These are phyloP conservation scores for Gavia stellata DNA, from an alignment of 2,113 vertebrate species.

Conservation along the genomic window DNA sequence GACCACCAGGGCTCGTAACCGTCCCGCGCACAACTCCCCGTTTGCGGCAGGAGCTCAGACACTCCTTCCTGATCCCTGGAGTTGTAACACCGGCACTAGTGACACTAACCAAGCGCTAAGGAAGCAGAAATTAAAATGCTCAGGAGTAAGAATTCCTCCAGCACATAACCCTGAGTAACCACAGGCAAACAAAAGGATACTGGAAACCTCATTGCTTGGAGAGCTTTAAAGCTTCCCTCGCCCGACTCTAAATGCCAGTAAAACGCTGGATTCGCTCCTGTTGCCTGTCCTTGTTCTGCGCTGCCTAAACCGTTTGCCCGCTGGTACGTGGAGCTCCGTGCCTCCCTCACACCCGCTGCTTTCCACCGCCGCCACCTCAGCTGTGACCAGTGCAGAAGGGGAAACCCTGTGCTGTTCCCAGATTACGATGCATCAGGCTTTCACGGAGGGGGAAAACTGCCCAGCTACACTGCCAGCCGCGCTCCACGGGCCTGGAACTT, in stretches of 20 bases:
- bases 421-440: neutral
- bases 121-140: neutral
- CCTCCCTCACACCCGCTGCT: neutral
- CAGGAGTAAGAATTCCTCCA: neutral
- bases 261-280: neutral
- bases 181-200: neutral
- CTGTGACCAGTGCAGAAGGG: accelerated
- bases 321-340: neutral
- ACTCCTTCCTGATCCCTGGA: neutral
- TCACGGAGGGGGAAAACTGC: neutral
- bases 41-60: neutral
- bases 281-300: too few species aligned
- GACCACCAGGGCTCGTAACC: accelerated
- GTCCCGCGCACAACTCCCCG: accelerated
- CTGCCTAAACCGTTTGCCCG: neutral
- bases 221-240: neutral
- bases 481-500: neutral
- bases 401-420: neutral
- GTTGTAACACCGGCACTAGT: neutral
- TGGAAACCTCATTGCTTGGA: neutral
- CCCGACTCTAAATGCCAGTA: neutral
- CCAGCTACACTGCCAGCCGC: neutral
- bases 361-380: neutral
- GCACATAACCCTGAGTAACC: neutral
- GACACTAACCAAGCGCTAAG: neutral